Evolutionary conservation across 2,888 invertebrate genomes (phyloP), one percentile per base, ranked within the genome.

Genomic region (Blera fallax): DNA sequence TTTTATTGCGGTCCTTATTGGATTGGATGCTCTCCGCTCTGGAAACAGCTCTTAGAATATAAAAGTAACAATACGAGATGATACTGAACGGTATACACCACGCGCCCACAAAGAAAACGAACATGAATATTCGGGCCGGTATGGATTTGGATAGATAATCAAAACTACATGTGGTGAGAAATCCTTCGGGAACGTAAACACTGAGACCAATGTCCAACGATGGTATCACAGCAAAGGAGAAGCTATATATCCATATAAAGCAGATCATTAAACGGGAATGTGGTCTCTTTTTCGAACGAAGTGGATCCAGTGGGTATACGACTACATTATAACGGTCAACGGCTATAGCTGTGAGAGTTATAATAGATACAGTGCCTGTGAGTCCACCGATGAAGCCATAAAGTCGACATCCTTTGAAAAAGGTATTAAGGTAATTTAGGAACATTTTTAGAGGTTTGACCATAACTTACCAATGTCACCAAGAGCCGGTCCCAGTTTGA

Each of bases 261-360:
- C 94, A 88, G 7, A 95, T 93, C 88, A 94, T 94, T 8, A 95
- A 87, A 54, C 94, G 94, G 11, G 95, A 94, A 54, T 95, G 93
- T 32, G 94, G 91, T 34, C 93, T 93, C 2, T 95, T 95, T 27
- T 95, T 94, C 24, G 94, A 93, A 37, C 95, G 93, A 48, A 94
- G 90, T 0, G 95, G 95, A 89, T 95, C 95, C 76, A 97, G 91
- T 0, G 97, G 97, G 88, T 95, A 95, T 11, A 96, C 95, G 64
- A 97, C 96, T 14, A 96, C 97, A 93, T 95, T 94, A 92, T 96
- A 97, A 24, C 97, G 94, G 92, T 97, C 97, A 84, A 96, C 90
- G 0, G 97, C 95, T 87, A 97, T 97, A 48, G 96, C 95, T 1
- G 96, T 95, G 79, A 97, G 93, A 0, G 96, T 96, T 88, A 95